Percentiles rank a stretch among this genome's conserved stretches.
These are phyloP conservation scores for Eriosoma lanigerum DNA, from an alignment of 1,140 invertebrate species.

Conservation along the genomic window DNA sequence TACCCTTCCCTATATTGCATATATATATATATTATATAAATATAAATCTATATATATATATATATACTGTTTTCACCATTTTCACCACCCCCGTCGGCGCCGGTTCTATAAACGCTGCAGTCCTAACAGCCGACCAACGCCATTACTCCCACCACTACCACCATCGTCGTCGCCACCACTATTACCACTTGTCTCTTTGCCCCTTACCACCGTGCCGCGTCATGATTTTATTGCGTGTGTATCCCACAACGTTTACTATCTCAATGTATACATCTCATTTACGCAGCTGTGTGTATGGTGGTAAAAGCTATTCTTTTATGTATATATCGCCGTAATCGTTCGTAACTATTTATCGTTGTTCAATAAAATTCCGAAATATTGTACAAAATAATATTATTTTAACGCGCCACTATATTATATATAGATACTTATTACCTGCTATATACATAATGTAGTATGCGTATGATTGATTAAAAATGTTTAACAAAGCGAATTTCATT, in stretches of 20 bases:
- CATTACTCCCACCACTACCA: conserved; percentile 21
- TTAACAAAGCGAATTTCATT: neutral
- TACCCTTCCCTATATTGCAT: conserved; percentile 9
- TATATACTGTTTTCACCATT: conserved; percentile 35
- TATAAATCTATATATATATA: neutral
- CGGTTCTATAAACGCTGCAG: conserved; percentile 40
- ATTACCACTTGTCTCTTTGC: conserved; percentile 38
- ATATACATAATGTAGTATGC: too few species aligned
- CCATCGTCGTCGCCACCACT: neutral
- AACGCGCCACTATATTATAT: neutral
- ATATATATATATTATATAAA: neutral
- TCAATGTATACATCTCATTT: conserved; percentile 16
- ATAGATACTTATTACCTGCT: too few species aligned
- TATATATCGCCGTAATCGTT: neutral
- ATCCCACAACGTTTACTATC: neutral
- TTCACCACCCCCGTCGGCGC: conserved; percentile 24
- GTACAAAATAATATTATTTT: neutral
- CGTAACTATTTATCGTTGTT: neutral
- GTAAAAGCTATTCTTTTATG: conserved; percentile 19
- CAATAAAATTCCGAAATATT: neutral
- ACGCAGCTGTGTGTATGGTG: neutral
- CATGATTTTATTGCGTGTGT: conserved; percentile 33
- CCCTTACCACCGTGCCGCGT: neutral
- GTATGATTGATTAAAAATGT: neutral
- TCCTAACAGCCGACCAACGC: conserved; percentile 32